Base-by-base conservation (phyloP, 2,888 invertebrate species). In the Phalangium opilio region DNA sequence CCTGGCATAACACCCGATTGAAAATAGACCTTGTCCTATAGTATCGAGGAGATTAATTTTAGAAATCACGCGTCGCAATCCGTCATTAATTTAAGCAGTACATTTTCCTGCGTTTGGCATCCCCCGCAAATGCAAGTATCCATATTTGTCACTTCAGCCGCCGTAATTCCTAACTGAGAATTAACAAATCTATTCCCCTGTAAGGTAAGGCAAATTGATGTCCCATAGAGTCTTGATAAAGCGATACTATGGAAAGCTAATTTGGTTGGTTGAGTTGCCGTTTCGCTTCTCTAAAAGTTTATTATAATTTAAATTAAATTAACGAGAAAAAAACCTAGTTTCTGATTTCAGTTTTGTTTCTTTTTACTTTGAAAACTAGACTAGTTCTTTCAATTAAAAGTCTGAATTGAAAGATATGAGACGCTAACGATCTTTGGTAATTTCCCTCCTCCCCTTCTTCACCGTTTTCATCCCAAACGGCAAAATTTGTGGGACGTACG, bases 341-440 rank as follows among this genome's bases (percentile, higher is more conserved):
- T n/a, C n/a, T n/a, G n/a, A n/a, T n/a, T n/a, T n/a, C n/a, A n/a
- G n/a, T n/a, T n/a, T n/a, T n/a, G n/a, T n/a, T n/a, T n/a, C n/a
- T n/a, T n/a, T n/a, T 27, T 27, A 27, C 27, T 70, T 84, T 84
- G 46, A 84, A 76, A 40, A 77, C 76, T 45, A 84, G 67, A 36
- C 77, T 75, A 1, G 79, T 73, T 50, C 75, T 73, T 56, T 80
- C 76, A 11, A 83, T 73, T 63, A 79, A 83, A 55, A 81, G 66
- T 2, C 82, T 83, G 56, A 81, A 66, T 56, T 81, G 78, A 41
- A 80, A 64, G 4, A 75, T 73, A 2, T 62, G 54, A 3, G 59
- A 58, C 15, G 57, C 69, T 19, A 57, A 59, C 40, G 55, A 57
- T 34, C 58, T 59, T 50, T 63, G 61, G 44, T 57, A 48, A 49